Conservation (phyloP, 2,113 vertebrate genomes). For the Scortum barcoo region DNA sequence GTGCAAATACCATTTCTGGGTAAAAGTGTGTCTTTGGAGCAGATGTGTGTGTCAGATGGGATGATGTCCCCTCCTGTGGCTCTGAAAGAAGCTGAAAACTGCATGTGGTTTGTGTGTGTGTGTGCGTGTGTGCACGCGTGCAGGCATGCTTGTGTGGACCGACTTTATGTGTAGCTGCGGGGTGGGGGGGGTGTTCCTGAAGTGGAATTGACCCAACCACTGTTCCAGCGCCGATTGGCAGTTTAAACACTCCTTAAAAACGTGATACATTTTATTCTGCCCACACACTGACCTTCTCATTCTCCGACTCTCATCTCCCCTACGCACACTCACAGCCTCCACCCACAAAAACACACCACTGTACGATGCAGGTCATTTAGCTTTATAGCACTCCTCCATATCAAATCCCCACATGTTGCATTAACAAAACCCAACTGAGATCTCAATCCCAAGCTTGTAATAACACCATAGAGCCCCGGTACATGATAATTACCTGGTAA, state of each 20-base stretch:
- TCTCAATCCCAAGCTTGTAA: slow-evolving; percentile 52
- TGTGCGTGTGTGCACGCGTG: slow-evolving; percentile 26
- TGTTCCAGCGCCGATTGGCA: slow-evolving; percentile 39
- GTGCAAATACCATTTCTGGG: not conserved
- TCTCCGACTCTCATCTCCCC: slow-evolving; percentile 43
- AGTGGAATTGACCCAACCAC: slow-evolving; percentile 62
- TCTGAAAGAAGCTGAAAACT: slow-evolving; percentile 58
- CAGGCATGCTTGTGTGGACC: slow-evolving; percentile 18
- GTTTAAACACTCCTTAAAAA: slow-evolving; percentile 60
- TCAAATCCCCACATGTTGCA: slow-evolving; percentile 69
- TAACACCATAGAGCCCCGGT: slow-evolving; percentile 48
- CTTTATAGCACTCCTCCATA: slow-evolving; percentile 70
- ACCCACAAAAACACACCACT: slow-evolving; percentile 52
- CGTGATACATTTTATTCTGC: slow-evolving; percentile 61
- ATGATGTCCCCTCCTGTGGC: slow-evolving; percentile 33
- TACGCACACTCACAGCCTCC: slow-evolving; percentile 38
- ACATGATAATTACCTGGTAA: slow-evolving; percentile 68
- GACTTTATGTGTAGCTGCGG: slow-evolving; percentile 21
- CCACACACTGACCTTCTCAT: slow-evolving; percentile 66
- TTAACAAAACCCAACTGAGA: slow-evolving; percentile 58
- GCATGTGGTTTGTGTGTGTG: slow-evolving; percentile 28
- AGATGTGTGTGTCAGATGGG: slow-evolving; percentile 6
- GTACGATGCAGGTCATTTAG: slow-evolving; percentile 71
- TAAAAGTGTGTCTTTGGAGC: slow-evolving; percentile 1
- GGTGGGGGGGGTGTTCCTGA: slow-evolving; percentile 12